Evolutionary conservation across 2,888 invertebrate genomes (phyloP).

Genomic region (Pollenia angustigena): DNA sequence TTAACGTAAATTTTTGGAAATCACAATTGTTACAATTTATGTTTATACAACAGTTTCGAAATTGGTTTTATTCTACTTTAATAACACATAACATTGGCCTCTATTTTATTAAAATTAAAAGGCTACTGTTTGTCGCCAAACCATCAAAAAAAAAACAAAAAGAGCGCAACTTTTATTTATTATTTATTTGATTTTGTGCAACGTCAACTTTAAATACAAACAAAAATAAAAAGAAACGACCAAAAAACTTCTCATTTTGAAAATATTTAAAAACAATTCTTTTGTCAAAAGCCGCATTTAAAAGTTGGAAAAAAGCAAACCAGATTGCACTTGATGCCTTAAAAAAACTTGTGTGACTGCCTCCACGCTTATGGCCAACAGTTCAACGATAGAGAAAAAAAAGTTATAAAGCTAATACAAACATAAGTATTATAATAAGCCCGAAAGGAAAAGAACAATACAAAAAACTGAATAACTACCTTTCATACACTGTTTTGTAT

Average conservation of each 20-base stretch:
- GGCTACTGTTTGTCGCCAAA: constrained; percentile 34
- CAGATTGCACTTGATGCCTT: constrained; percentile 56
- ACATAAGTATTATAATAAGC: constrained; percentile 39
- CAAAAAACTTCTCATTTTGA: constrained; percentile 41
- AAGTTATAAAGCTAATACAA: constrained; percentile 38
- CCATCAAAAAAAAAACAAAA: not conserved
- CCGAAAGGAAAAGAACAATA: constrained; percentile 30
- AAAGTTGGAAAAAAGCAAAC: constrained; percentile 43
- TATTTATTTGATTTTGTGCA: constrained; percentile 17
- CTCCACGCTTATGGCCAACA: constrained; percentile 51
- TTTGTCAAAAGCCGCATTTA: constrained; percentile 66
- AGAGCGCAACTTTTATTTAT: constrained; percentile 9
- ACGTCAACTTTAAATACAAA: constrained; percentile 16
- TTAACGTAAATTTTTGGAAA: too few species aligned
- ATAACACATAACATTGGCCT: too few species aligned
- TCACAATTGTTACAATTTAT: too few species aligned
- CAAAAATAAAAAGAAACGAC: constrained; percentile 34
- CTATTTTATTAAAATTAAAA: not conserved
- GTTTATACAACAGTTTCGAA: too few species aligned
- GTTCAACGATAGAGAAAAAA: constrained; percentile 8
- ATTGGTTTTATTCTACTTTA: too few species aligned
- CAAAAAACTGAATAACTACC: not conserved
- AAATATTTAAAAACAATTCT: constrained; percentile 71
- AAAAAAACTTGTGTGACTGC: constrained; percentile 60
- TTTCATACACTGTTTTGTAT: not conserved